Evolutionary conservation across 2,113 vertebrate genomes (phyloP), one percentile per base, ranked within the genome.

Genomic region (Oophaga pumilio): DNA sequence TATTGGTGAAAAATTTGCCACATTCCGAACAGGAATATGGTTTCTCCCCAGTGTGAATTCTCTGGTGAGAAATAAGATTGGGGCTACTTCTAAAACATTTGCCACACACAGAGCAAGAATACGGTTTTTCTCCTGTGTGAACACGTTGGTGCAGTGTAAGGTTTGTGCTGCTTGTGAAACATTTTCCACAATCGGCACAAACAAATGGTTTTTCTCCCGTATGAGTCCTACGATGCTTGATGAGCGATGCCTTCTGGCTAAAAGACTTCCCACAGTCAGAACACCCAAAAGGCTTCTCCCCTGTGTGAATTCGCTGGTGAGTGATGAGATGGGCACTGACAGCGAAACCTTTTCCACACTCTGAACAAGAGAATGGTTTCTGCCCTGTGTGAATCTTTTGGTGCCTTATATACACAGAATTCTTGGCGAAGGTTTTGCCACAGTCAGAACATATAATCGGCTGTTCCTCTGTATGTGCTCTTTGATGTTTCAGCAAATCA

Each of bases 31-130:
- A 71, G 12, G 26, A 71, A 26, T 68, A 68, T 68, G 66, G 66
- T 14, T 68, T 68, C 66, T 68, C 66, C 66, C 66, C 66, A 4
- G 66, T 71, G 68, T 71, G 68, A 14, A 71, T 71, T 33, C 68
- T 71, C 68, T 71, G 68, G 26, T 71, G 68, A 26, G 68, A 71
- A 15, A 71, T 71, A 15, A 71, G 68, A 15, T 71, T 71, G 24
- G 68, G 68, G 68, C 68, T 71, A 33, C 68, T 71, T 71, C 68
- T 14, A 71, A 71, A 71, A 33, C 68, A 71, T 8, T 71, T 71
- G 1, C 68, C 68, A 33, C 68, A 71, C 13, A 71, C 68, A 2
- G 24, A 24, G 68, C 68, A 71, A 33, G 68, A 15, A 33, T 71
- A 71, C 3, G 68, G 68, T 17, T 71, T 71, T 6, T 71, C 68